Percentiles rank a stretch among this genome's conserved stretches.
Evolutionary conservation across 2,113 vertebrate genomes (phyloP).

Genomic region (Cinclus mexicanus): DNA sequence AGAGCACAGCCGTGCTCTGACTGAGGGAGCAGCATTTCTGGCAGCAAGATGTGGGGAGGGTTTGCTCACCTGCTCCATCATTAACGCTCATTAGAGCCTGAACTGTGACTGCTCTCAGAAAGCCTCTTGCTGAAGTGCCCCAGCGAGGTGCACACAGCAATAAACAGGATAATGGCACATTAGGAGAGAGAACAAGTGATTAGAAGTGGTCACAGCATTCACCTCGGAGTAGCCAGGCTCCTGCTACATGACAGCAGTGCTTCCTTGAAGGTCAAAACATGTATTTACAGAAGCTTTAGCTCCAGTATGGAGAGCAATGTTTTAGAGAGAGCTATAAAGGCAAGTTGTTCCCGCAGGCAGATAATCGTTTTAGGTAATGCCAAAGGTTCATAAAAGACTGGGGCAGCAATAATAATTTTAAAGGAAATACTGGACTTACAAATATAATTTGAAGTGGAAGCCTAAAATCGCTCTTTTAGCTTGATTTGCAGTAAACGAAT

Average conservation of each 20-base stretch:
- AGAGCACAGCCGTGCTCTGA: background rate
- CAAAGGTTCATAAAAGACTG: background rate
- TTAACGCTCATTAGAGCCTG: background rate
- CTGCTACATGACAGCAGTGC: background rate
- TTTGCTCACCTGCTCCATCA: constrained; percentile 50
- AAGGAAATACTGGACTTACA: background rate
- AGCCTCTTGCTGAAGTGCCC: constrained; percentile 18
- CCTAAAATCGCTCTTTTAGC: background rate
- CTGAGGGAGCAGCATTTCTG: background rate
- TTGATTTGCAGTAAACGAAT: constrained; percentile 36
- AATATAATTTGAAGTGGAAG: constrained; percentile 11
- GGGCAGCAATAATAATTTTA: background rate
- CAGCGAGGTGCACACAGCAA: background rate
- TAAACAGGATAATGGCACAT: constrained; percentile 34
- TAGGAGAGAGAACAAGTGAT: constrained; percentile 28
- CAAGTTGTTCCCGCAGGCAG: background rate
- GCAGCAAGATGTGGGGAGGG: background rate
- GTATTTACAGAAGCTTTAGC: constrained; percentile 48
- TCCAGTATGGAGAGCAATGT: background rate
- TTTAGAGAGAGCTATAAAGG: constrained; percentile 22
- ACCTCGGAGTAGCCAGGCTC: background rate
- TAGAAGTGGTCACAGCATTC: constrained; percentile 28
- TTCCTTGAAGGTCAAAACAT: constrained; percentile 52
- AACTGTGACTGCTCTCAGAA: background rate
- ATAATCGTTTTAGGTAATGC: constrained; percentile 9